Evolutionary conservation across 2,113 vertebrate species (phyloP), one percentile per base, ranked within the genome.

Genomic region (Lipophrys pholis): DNA sequence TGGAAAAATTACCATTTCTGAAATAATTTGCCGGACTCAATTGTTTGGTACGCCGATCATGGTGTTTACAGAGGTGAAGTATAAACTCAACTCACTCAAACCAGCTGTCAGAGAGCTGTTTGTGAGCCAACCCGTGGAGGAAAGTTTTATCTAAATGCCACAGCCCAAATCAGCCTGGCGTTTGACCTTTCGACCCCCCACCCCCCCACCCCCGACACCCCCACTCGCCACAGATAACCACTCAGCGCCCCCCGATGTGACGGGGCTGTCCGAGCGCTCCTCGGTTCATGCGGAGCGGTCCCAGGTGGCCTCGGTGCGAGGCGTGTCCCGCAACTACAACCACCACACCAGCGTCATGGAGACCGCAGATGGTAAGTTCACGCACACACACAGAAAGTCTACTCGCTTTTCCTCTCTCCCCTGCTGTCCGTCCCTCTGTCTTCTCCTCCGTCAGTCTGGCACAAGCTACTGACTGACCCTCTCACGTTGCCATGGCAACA

Each of bases 211-310:
- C 84, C 81, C 78, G 36, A 82, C 82, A 83, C 84, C 81, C 87
- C 87, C 88, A 74, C 39, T 90, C 89, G 76, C 81, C 86, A 63
- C 95, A 97, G 96, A 96, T 91, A 94, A 96, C 91, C 95, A 94
- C 91, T 92, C 93, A 48, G 95, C 96, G 2, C 97, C 97, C 63
- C 97, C 97, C 0, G 97, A 99, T 6, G 97, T 99, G 86, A 99
- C 97, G 0, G 96, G 97, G 76, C 93, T 97, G 46, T 91, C 93
- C 48, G 95, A 95, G 65, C 94, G 92, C 54, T 75, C 91, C 58
- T 86, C 90, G 3, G 80, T 90, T 72, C 92, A 91, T 0, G 55
- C 62, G 12, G 96, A 97, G 82, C 93, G 87, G 49, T 94, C 96
- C 0, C 96, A 95, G 86, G 91, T 95, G 17, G 93, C 94, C 2